A percentile compares a stretch with the other conserved stretches of the same genome.
Conservation (phyloP, 2,888 invertebrate genomes). For the Drosophila mayaguana region DNA sequence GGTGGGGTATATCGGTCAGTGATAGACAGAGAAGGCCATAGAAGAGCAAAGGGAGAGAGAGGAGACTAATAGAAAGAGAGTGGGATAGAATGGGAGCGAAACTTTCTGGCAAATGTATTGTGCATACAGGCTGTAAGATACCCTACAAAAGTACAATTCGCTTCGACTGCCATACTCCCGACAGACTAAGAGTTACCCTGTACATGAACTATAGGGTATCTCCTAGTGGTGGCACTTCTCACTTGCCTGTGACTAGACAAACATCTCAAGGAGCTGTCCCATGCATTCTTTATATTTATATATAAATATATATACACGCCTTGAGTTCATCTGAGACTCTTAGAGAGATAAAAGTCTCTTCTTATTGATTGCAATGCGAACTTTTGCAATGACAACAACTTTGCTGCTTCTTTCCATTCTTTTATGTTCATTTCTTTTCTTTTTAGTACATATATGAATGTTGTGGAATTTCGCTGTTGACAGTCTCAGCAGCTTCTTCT, state of each 20-base stretch:
- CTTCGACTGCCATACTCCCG: too few relatives aligned
- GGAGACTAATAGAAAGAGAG: not conserved
- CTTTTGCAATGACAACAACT: slow-evolving; percentile 38
- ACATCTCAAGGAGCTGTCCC: slow-evolving; percentile 7
- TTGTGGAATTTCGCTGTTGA: slow-evolving; percentile 18
- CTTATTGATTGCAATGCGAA: slow-evolving; percentile 56
- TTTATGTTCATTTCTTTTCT: slow-evolving; percentile 3
- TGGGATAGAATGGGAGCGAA: not conserved
- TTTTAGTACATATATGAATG: slow-evolving; percentile 23
- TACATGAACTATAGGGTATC: slow-evolving; percentile 6
- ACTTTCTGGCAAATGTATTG: too few relatives aligned
- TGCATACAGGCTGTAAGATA: not conserved
- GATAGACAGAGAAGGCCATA: too few relatives aligned
- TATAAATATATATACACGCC: not conserved
- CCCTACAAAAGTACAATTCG: too few relatives aligned
- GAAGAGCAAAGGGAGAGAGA: too few relatives aligned
- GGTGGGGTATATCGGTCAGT: not conserved
- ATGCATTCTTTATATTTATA: slow-evolving; percentile 5
- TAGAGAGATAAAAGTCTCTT: slow-evolving; percentile 50
- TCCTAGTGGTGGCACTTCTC: not conserved
- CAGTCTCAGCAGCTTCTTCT: not conserved
- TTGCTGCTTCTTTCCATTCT: not conserved
- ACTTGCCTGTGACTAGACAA: slow-evolving; percentile 46
- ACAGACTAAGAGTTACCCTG: not conserved
- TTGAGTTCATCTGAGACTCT: slow-evolving; percentile 12